Conservation (phyloP, 2,113 vertebrate species). For the Phyllostomus discolor region DNA sequence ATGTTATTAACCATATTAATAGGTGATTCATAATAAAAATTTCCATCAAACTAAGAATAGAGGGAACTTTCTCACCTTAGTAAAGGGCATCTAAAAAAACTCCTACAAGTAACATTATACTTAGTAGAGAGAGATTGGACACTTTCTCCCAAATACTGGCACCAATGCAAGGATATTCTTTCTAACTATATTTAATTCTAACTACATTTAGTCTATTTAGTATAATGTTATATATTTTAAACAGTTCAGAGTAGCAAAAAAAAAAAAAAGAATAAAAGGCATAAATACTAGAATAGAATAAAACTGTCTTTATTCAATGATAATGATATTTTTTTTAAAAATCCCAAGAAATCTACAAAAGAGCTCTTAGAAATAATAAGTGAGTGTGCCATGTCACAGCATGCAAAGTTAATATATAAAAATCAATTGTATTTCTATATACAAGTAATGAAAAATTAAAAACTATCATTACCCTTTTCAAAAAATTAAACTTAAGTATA, state of each 20-base stretch:
- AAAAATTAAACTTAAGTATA: background rate
- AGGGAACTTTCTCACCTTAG: background rate
- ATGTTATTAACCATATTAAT: background rate
- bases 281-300: background rate
- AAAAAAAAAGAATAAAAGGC: background rate
- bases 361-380: background rate
- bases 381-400: background rate
- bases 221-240: background rate
- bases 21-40: background rate
- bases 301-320: background rate
- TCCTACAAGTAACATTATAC: background rate
- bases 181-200: background rate
- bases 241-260: background rate
- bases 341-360: background rate
- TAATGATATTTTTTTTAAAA: background rate
- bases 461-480: background rate
- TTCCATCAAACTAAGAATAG: background rate
- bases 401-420: background rate
- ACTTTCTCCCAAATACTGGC: background rate
- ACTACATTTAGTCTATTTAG: background rate
- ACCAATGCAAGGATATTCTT: background rate
- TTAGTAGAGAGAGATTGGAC: background rate
- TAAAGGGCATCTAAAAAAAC: background rate
- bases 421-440: background rate
- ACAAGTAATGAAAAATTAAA: background rate